phyloP scores from a whole-genome alignment of 1,140 invertebrate species.

The Physella acuta region DNA sequence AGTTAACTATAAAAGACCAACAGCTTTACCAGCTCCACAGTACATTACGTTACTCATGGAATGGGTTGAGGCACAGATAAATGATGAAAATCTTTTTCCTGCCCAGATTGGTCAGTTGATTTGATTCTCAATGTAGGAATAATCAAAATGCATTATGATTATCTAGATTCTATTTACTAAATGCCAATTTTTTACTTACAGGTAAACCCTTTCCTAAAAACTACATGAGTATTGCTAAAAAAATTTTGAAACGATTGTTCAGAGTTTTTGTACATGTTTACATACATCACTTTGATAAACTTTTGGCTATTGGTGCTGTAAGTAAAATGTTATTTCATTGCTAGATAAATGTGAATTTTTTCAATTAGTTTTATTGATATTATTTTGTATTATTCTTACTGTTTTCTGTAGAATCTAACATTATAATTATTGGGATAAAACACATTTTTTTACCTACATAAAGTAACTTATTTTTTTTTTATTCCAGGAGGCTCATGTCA shows the following conservation, averaged over 20 bases:
- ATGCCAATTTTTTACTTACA: slow-evolving; percentile 53
- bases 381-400: too few species aligned
- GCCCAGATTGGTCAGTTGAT: slow-evolving; percentile 70
- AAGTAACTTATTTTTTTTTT: background rate
- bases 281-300: slow-evolving; percentile 92
- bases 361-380: too few species aligned
- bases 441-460: too few species aligned
- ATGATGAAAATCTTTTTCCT: slow-evolving; percentile 85
- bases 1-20: slow-evolving; percentile 83
- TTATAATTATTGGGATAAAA: too few species aligned
- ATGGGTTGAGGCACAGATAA: slow-evolving; percentile 91
- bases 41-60: slow-evolving; percentile 90
- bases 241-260: slow-evolving; percentile 88
- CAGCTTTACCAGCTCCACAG: slow-evolving; percentile 80
- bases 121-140: too few species aligned
- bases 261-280: slow-evolving; percentile 96
- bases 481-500: slow-evolving; percentile 86
- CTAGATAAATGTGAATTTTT: too few species aligned
- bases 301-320: slow-evolving; percentile 85
- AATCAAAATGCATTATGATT: too few species aligned
- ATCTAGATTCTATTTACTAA: too few species aligned
- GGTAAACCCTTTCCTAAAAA: slow-evolving; percentile 88
- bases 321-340: too few species aligned
- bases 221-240: slow-evolving; percentile 78
- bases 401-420: too few species aligned